Evolutionary conservation across 1,140 invertebrate species (phyloP), one percentile per base, ranked within the genome.

Genomic region (Monomorium pharaonis): DNA sequence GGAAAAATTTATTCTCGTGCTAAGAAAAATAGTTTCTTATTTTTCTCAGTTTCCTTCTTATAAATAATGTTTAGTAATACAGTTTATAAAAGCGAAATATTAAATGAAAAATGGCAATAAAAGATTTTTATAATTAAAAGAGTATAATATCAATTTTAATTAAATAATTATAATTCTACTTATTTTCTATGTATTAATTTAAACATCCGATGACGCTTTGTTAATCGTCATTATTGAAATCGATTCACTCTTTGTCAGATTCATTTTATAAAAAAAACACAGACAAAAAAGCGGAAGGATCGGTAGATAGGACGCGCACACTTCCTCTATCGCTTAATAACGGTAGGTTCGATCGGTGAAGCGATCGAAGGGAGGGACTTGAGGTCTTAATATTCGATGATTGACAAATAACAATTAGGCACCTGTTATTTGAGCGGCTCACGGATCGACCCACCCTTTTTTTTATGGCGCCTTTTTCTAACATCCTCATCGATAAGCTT

Each of bases 391-490:
- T 88, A 65, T 86, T 89, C 54, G 86, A 86, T 62, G 70, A 83
- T 91, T 56, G 83, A 88, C 77, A 88, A 88, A 87, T 86, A 91
- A 89, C 62, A 85, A 91, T 86, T 85, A 88, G 76, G 30, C 90
- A 91, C 90, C 90, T 91, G 90, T 91, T 89, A 85, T 16, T 37
- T 37, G 42, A 84, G 42, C 47, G 44, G 49, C 88, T 81, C 81
- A 63, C 75, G 85, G 70, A 72, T 80, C 80, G 63, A 77, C 44
- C 65, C 87, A 63, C 51, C 18, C 1, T 6, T 37, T 65, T 88
- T 81, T 81, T 81, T 85, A 49, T 1, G 16, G 60, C 30, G 24
- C 27, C 10, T 24, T 65, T 77, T 78, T 69, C 30, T 42, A 65
- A 87, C 21, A 63, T 60, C 42, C 37, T 88, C 72, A 58, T 58